Evolutionary conservation across 2,113 vertebrate genomes (phyloP), one percentile per base, ranked within the genome.

Genomic region (Euleptes europaea): DNA sequence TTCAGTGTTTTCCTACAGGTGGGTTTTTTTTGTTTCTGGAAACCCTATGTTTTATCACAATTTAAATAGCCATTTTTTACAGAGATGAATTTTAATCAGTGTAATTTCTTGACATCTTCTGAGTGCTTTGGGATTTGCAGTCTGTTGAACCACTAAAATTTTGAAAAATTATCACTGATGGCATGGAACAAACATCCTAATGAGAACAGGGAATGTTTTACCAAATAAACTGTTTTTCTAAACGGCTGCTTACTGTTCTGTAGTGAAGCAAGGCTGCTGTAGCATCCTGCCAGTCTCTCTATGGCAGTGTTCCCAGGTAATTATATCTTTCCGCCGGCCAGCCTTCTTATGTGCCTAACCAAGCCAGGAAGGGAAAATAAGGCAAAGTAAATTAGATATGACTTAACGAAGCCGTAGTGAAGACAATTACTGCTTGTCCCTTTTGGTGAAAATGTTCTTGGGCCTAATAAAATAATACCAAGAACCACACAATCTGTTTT

Each of bases 221-320:
- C 33, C 78, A 47, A 89, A 89, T 23, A 44, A 73, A 26, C 35
- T 79, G 65, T 60, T 69, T 42, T 84, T 86, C 63, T 82, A 90
- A 92, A 84, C 84, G 26, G 82, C 60, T 84, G 2, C 77, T 91
- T 86, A 91, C 65, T 90, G 84, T 72, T 90, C 82, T 85, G 26
- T 42, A 69, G 75, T 84, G 2, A 4, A 83, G 78, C 84, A 31
- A 2, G 80, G 17, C 49, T 78, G 35, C 74, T 88, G 35, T 40
- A 47, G 40, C 60, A 71, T 33, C 49, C 19, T 67, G 40, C 54
- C 28, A 70, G 17, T 79, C 71, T 78, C 71, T 76, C 9, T 17
- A 11, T 82, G 38, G 82, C 67, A 51, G 0, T 57, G 51, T 80
- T 83, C 35, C 42, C 35, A 85, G 85, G 1, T 88, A 89, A 91